Percentiles rank a stretch among this genome's conserved stretches.
These are phyloP conservation scores for Zootermopsis nevadensis DNA, from an alignment of 2,888 invertebrate species.

Conservation along the genomic window DNA sequence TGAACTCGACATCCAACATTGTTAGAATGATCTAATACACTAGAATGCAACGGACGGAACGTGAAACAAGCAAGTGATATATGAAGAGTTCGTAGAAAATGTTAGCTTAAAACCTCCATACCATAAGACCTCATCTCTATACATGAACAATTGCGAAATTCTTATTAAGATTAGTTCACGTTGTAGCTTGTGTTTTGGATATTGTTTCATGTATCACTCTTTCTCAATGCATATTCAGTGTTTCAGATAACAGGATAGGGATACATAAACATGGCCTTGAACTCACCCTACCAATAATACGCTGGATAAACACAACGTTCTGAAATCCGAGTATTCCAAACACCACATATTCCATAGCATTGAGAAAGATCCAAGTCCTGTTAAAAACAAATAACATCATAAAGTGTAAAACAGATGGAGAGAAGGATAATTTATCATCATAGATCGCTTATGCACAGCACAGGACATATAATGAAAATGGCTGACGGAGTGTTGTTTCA, in stretches of 20 bases:
- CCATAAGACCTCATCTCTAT: no score
- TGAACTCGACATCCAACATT: no score
- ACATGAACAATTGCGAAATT: no score
- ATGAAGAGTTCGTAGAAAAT: no score
- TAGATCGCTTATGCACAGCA: background rate
- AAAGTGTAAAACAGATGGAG: background rate
- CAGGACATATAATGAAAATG: background rate
- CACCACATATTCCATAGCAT: background rate
- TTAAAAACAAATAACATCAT: background rate
- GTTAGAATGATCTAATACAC: no score
- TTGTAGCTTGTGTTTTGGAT: no score
- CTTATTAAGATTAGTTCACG: no score
- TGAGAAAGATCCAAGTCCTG: background rate
- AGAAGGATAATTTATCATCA: background rate
- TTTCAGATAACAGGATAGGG: background rate
- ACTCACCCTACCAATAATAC: background rate
- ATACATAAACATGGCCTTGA: background rate
- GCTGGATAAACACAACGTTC: background rate
- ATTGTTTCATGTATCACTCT: background rate
- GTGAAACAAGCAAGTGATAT: no score
- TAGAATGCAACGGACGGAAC: no score
- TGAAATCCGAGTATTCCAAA: constrained; percentile 2
- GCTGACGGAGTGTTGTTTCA: background rate
- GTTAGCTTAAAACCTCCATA: no score
- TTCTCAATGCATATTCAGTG: background rate